Conservation (phyloP, 2,888 invertebrate species). For the Zaprionus lineosus region DNA sequence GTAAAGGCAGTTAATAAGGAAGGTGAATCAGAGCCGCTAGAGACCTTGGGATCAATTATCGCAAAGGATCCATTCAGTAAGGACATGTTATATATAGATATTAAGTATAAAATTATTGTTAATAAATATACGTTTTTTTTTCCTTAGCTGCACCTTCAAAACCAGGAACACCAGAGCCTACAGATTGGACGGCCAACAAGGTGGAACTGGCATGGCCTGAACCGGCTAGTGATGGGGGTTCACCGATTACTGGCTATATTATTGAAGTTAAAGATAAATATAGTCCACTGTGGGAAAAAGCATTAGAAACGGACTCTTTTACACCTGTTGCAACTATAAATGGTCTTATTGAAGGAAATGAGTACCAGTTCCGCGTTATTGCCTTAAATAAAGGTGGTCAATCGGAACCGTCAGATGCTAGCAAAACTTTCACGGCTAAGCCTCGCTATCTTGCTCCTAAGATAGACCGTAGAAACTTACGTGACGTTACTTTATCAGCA, state of each 20-base stretch:
- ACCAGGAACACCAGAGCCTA: slow-evolving; percentile 94
- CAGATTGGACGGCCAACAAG: slow-evolving; percentile 96
- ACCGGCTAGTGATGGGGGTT: slow-evolving; percentile 95
- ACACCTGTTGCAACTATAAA: slow-evolving; percentile 91
- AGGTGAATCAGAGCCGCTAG: slow-evolving; percentile 97
- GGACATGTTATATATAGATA: slow-evolving; percentile 80
- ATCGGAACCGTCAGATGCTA: slow-evolving; percentile 94
- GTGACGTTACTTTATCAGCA: slow-evolving; percentile 94
- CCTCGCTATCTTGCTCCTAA: slow-evolving; percentile 96
- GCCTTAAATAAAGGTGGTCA: slow-evolving; percentile 97
- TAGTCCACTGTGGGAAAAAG: slow-evolving; percentile 96
- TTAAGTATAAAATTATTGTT: too few relatives aligned
- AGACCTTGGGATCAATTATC: slow-evolving; percentile 93
- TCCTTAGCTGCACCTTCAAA: slow-evolving; percentile 90
- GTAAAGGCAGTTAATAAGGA: slow-evolving; percentile 97
- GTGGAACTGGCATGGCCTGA: slow-evolving; percentile 95
- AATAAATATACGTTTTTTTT: background rate
- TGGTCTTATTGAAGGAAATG: slow-evolving; percentile 96
- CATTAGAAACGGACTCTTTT: slow-evolving; percentile 90
- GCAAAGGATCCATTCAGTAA: slow-evolving; percentile 98
- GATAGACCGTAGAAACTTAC: slow-evolving; percentile 95
- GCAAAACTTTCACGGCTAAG: slow-evolving; percentile 93
- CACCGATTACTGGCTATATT: slow-evolving; percentile 96
- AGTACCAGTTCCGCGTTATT: slow-evolving; percentile 97
- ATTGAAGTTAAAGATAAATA: slow-evolving; percentile 96